Percentiles rank a stretch among this genome's conserved stretches.
Conservation (phyloP, 2,888 invertebrate species). For the Eurytoma californica region DNA sequence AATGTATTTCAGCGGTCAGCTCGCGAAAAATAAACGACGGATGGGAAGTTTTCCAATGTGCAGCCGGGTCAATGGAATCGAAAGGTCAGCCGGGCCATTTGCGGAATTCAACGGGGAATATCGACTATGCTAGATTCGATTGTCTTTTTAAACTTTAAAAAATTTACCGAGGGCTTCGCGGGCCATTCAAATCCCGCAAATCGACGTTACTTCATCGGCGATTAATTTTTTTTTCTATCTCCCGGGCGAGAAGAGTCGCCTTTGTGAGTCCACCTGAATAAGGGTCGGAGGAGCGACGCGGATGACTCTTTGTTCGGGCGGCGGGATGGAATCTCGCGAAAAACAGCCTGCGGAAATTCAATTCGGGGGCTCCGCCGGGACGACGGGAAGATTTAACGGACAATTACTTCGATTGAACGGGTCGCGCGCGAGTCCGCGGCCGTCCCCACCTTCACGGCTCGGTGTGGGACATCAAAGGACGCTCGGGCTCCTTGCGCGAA, state of each 20-base stretch:
- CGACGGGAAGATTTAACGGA: constrained; percentile 65
- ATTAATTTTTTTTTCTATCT: constrained; percentile 37
- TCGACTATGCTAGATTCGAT: not conserved
- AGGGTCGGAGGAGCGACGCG: constrained; percentile 1
- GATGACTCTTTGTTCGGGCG: constrained; percentile 35
- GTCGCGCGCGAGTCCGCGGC: not conserved
- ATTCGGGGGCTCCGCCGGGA: constrained; percentile 57
- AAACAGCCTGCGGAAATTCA: constrained; percentile 59
- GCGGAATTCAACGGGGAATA: not conserved
- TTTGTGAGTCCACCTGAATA: constrained; percentile 28
- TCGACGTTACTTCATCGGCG: not conserved
- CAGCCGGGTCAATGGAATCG: not conserved
- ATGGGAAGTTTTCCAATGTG: not conserved
- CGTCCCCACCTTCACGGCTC: not conserved
- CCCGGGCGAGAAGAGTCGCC: not conserved
- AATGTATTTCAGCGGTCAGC: not conserved
- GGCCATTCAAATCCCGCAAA: not conserved
- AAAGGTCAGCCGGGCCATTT: not conserved
- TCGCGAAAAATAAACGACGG: not conserved
- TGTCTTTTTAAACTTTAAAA: not conserved
- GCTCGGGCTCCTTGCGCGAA: not conserved
- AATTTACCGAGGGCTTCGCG: not conserved
- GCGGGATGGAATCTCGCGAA: not conserved
- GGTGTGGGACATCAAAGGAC: constrained; percentile 60
- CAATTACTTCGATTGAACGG: constrained; percentile 69